Percentiles rank a stretch among this genome's conserved stretches.
phyloP scores from a whole-genome alignment of 2,888 invertebrate species.

The Diachrysia chrysitis region DNA sequence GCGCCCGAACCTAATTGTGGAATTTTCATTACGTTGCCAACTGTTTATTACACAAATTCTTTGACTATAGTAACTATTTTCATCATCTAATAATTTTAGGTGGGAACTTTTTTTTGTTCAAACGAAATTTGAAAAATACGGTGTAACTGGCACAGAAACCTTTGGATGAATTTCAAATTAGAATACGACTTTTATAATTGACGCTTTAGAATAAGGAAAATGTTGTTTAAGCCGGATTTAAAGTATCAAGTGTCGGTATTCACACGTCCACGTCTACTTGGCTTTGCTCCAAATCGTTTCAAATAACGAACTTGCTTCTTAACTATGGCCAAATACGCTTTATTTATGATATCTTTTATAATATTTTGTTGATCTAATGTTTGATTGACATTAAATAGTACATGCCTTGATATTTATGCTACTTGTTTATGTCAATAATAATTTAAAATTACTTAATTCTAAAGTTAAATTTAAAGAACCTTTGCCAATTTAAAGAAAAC shows the following conservation, averaged over 20 bases:
- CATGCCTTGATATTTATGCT: constrained; percentile 45
- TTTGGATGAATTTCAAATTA: constrained; percentile 16
- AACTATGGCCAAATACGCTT: constrained; percentile 75
- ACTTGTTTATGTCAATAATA: constrained; percentile 25
- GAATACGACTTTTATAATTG: constrained; percentile 25
- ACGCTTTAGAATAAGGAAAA: constrained; percentile 36
- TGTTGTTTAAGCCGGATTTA: constrained; percentile 57
- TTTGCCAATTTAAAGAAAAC: background rate
- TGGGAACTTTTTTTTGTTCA: constrained; percentile 26
- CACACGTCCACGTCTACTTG: constrained; percentile 70
- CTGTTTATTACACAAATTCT: constrained; percentile 67
- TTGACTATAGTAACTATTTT: constrained; percentile 55
- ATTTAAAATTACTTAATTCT: constrained; percentile 11
- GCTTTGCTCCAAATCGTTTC: constrained; percentile 78
- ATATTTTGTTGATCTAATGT: constrained; percentile 39
- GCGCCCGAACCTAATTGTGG: constrained; percentile 80
- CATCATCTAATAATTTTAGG: constrained; percentile 60
- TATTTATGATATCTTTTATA: constrained; percentile 57
- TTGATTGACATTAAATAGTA: constrained; percentile 36
- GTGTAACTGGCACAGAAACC: background rate
- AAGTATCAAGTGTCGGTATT: constrained; percentile 81
- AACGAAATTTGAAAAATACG: constrained; percentile 11
- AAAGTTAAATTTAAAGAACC: background rate
- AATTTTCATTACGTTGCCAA: constrained; percentile 72
- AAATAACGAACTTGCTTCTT: constrained; percentile 73